phyloP scores from a whole-genome alignment of 2,888 invertebrate genomes.

The Bellardia pandia region DNA sequence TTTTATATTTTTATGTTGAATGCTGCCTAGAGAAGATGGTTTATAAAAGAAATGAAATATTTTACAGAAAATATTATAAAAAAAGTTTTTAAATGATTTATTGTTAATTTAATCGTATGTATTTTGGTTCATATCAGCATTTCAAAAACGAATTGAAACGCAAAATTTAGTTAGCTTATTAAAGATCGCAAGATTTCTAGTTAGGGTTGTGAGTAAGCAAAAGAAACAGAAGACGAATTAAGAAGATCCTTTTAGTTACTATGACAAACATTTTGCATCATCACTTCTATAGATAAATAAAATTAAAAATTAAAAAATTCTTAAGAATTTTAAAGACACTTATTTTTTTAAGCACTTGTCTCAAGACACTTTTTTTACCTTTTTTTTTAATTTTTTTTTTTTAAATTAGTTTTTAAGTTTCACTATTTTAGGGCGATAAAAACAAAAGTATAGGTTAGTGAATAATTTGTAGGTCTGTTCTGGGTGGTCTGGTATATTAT shows the following conservation, averaged over 20 bases:
- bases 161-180: constrained; percentile 47
- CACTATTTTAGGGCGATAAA: constrained; percentile 28
- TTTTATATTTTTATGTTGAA: constrained; percentile 6
- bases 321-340: constrained; percentile 64
- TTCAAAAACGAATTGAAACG: constrained; percentile 10
- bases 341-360: constrained; percentile 72
- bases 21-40: constrained; percentile 47
- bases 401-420: constrained; percentile 57
- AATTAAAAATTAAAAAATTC: neutral
- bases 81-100: constrained; percentile 20
- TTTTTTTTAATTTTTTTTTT: constrained; percentile 28
- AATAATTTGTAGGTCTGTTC: constrained; percentile 51
- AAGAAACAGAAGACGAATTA: constrained; percentile 5
- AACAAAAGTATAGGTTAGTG: constrained; percentile 10
- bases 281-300: constrained; percentile 54
- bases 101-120: neutral
- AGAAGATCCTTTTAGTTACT: constrained; percentile 69
- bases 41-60: neutral
- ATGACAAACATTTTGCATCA: constrained; percentile 47
- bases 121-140: neutral
- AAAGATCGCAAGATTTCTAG: constrained; percentile 23
- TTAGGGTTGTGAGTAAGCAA: constrained; percentile 69
- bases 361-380: constrained; percentile 58
- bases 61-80: neutral
- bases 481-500: neutral